These are phyloP conservation scores for Brachyptera risi DNA, from an alignment of 2,888 invertebrate species.

Conservation along the genomic window DNA sequence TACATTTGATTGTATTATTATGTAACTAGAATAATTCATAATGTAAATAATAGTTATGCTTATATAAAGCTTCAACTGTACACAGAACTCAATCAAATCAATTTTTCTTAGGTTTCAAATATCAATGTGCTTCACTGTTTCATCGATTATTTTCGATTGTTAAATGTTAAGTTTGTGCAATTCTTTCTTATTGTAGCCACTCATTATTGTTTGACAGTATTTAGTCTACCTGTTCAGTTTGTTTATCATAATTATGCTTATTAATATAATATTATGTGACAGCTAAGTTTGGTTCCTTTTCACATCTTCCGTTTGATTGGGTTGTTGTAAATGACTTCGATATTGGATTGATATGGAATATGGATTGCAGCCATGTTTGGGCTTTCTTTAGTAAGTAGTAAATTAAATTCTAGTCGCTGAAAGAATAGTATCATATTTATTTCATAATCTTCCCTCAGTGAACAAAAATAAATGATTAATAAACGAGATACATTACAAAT, in stretches of 20 bases:
- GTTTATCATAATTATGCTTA: too few species aligned
- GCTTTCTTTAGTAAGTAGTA: too few species aligned
- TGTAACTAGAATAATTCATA: neutral
- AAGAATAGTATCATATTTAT: too few species aligned
- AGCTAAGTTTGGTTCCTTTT: slow-evolving; percentile 2
- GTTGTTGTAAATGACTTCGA: too few species aligned
- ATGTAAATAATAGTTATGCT: too few species aligned
- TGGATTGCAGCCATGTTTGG: neutral
- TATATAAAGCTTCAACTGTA: neutral
- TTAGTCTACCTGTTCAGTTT: too few species aligned
- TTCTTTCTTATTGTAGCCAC: too few species aligned
- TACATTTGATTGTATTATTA: neutral
- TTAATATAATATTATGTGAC: neutral
- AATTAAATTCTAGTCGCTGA: neutral
- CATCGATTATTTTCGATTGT: neutral
- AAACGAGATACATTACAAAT: too few species aligned
- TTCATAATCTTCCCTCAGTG: too few species aligned
- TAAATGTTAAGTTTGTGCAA: neutral
- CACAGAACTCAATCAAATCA: neutral
- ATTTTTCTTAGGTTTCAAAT: neutral
- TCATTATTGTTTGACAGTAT: too few species aligned
- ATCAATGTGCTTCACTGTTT: neutral
- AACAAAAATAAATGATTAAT: too few species aligned
- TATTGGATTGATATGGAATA: neutral
- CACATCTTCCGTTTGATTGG: neutral